Evolutionary conservation across 2,888 invertebrate species (phyloP), one percentile per base, ranked within the genome.

Genomic region (Megamerina dolium): DNA sequence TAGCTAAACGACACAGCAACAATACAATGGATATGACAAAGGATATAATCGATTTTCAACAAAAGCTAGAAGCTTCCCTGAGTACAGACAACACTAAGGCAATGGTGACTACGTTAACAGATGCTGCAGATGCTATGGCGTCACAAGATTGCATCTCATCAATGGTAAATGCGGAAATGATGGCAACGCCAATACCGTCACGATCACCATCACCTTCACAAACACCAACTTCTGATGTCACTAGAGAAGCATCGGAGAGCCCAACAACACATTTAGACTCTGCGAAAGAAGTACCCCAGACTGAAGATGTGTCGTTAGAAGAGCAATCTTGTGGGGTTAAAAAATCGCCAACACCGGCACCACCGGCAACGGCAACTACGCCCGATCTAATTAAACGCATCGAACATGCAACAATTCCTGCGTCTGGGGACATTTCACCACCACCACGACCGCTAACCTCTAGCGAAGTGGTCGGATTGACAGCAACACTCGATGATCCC

Each of bases 371-470:
- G 17, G 2, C 12, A n/a, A 37, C 6, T 13, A 20, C 12, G 17
- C 18, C 51, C 2, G 46, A 49, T 21, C 19, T 47, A 1, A 33
- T 46, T 14, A 45, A 46, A 38, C 43, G 42, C 27, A 9, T 38
- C 3, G 48, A 36, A 21, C 41, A 43, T 46, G 39, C 30, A 5
- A 9, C 36, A 1, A 13, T 21, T n/a, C n/a, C 12, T 41, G 20
- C 44, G 8, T 41, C 26, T 9, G 50, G 52, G 32, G 52, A 55
- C 45, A 34, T 64, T 41, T 61, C 63, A 18, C 66, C 67, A n/a
- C 68, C 68, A 5, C 68, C 68, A 20, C 61, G 68, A 3, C 65
- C 65, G 0, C 45, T 66, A 13, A 65, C 65, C 29, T 66, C 65
- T 44, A 66, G 65, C 19, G 65, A 63, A 45, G 63, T 64, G 17